Conservation (phyloP, 2,888 invertebrate species). For the Microchrysa polita region DNA sequence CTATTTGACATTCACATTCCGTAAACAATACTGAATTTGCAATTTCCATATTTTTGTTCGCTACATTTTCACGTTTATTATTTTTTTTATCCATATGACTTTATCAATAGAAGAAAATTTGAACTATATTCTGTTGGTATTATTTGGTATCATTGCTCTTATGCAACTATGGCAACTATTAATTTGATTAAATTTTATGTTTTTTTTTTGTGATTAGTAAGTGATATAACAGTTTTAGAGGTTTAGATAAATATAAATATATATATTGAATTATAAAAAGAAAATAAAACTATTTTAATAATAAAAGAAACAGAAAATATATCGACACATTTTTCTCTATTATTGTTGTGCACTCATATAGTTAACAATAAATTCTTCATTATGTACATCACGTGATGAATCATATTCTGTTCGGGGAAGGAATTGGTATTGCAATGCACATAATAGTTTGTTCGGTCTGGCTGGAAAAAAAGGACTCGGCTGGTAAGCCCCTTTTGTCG, state of each 20-base stretch:
- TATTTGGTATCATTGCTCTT: background rate
- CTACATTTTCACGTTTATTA: too few species aligned
- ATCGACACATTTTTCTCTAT: background rate
- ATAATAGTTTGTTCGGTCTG: background rate
- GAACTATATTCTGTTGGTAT: background rate
- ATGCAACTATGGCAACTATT: conserved; percentile 7
- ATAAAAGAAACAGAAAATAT: conserved; percentile 20
- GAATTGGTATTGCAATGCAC: background rate
- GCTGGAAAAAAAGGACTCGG: background rate
- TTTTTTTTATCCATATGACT: background rate
- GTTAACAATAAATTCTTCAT: background rate
- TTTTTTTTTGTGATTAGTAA: conserved; percentile 34
- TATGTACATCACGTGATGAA: background rate
- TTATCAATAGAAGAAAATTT: conserved; percentile 9
- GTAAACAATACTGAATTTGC: conserved; percentile 21
- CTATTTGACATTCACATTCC: conserved; percentile 39
- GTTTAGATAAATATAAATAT: conserved; percentile 8
- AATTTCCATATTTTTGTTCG: background rate
- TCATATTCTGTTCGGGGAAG: background rate
- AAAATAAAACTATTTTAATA: conserved; percentile 13
- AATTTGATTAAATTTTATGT: conserved; percentile 7
- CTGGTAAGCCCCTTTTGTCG: background rate
- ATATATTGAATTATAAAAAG: conserved; percentile 12
- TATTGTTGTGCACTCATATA: background rate
- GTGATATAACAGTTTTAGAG: conserved; percentile 34